These are phyloP conservation scores for Silurus lanzhouensis DNA, from an alignment of 2,797 vertebrate species.

Conservation along the genomic window DNA sequence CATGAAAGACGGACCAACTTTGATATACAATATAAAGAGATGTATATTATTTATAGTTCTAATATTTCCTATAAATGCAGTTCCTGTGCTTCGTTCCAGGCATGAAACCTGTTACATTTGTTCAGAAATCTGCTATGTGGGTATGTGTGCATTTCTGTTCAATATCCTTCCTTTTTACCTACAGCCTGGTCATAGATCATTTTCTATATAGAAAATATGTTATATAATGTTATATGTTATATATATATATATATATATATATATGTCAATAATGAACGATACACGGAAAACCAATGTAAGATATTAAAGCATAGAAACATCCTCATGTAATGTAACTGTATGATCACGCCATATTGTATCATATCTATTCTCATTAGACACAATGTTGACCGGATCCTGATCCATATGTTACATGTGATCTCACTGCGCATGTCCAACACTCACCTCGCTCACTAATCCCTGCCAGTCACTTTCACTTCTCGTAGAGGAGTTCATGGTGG, in stretches of 20 bases:
- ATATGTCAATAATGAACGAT: background rate
- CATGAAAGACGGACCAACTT: background rate
- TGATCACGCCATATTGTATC: background rate
- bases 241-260: too few species aligned
- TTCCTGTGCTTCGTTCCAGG: background rate
- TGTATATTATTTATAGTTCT: background rate
- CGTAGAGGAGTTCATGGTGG: constrained; percentile 75
- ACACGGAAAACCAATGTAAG: background rate
- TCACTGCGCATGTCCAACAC: constrained; percentile 52
- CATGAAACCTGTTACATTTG: background rate
- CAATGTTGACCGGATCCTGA: background rate
- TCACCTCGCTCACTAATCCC: constrained; percentile 91
- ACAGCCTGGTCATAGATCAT: background rate
- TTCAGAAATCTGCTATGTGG: background rate
- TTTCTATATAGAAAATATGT: background rate
- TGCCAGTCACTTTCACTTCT: constrained; percentile 92
- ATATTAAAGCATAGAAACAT: background rate
- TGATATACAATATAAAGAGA: too few species aligned
- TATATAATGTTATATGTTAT: too few species aligned
- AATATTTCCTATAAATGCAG: background rate
- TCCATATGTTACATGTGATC: constrained; percentile 44
- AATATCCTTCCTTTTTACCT: background rate
- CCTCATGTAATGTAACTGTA: background rate
- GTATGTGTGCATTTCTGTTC: background rate
- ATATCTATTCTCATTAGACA: background rate